Percentiles rank a stretch among this genome's conserved stretches.
phyloP scores from a whole-genome alignment of 2,888 invertebrate genomes.

The Epinotia bilunana region DNA sequence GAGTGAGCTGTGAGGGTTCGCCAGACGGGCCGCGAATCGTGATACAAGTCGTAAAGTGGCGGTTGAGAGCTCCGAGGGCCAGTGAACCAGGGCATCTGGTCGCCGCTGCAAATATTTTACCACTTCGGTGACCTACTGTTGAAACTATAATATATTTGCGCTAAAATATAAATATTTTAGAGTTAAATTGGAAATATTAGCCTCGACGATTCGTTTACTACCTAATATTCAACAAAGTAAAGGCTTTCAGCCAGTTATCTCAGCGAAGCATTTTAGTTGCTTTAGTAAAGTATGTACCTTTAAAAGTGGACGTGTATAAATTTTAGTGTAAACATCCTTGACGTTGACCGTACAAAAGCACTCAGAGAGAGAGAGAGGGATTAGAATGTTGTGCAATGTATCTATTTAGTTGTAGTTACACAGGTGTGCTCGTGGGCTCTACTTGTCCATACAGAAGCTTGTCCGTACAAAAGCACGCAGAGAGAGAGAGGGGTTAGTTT shows the following conservation, averaged over 20 bases:
- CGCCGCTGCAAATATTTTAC: conserved; percentile 54
- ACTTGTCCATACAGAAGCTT: background rate
- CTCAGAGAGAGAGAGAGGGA: background rate
- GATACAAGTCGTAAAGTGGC: conserved; percentile 60
- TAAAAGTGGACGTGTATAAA: too few relatives aligned
- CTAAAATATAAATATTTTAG: background rate
- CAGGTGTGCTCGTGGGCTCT: background rate
- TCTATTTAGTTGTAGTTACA: background rate
- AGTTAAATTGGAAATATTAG: background rate
- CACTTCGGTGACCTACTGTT: conserved; percentile 36
- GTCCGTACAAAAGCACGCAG: background rate
- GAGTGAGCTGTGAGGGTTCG: conserved; percentile 53
- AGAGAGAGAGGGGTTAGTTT: background rate
- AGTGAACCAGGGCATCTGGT: conserved; percentile 68
- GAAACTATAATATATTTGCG: background rate
- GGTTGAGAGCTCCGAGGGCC: conserved; percentile 55
- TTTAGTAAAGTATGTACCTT: too few relatives aligned
- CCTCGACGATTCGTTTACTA: too few relatives aligned
- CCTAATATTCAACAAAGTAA: too few relatives aligned
- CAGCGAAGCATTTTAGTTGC: too few relatives aligned
- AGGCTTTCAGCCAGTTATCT: too few relatives aligned
- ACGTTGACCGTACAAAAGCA: background rate
- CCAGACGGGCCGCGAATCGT: conserved; percentile 56
- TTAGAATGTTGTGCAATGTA: background rate
- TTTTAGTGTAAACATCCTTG: background rate